A percentile compares a stretch with the other conserved stretches of the same genome.
phyloP scores from a whole-genome alignment of 1,140 invertebrate genomes.

The Homarus americanus region DNA sequence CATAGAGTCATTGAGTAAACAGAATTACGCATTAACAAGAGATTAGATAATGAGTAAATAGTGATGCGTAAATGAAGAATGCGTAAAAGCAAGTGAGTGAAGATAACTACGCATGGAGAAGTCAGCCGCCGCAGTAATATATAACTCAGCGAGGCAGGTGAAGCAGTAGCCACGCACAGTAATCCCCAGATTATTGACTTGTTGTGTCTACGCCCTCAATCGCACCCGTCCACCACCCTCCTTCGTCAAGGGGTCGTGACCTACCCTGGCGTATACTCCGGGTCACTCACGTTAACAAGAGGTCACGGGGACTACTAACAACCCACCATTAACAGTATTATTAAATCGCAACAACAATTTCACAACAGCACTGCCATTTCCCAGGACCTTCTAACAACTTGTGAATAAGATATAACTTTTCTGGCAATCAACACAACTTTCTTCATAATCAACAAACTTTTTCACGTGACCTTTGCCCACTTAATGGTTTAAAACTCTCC shows the following conservation, averaged over 20 bases:
- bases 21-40: no score
- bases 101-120: no score
- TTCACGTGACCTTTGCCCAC: no score
- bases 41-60: no score
- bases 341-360: not conserved
- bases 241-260: not conserved
- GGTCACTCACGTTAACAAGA: not conserved
- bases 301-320: not conserved
- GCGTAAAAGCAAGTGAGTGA: no score
- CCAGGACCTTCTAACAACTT: not conserved
- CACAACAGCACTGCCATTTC: no score
- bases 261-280: not conserved
- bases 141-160: not conserved
- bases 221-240: not conserved
- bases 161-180: constrained; percentile 31
- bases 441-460: no score
- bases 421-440: not conserved
- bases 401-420: not conserved
- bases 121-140: no score
- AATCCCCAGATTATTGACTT: constrained; percentile 50
- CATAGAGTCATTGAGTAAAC: no score
- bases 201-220: constrained; percentile 25
- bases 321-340: not conserved
- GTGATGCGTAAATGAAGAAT: no score
- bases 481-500: no score